A percentile compares a stretch with the other conserved stretches of the same genome.
phyloP scores from a whole-genome alignment of 1,140 invertebrate genomes.

The Zaprionus ghesquierei region DNA sequence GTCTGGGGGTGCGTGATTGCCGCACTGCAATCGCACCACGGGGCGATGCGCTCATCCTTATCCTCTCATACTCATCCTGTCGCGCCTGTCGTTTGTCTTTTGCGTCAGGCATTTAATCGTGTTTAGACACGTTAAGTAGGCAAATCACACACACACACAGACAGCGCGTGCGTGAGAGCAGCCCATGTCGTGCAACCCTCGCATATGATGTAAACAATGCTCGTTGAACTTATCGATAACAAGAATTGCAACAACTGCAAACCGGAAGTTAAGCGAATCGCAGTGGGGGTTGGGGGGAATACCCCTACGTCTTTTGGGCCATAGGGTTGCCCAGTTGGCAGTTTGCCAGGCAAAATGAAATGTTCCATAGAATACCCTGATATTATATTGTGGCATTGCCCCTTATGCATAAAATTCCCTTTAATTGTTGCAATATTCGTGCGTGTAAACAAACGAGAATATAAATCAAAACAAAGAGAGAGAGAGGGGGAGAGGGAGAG shows the following conservation, averaged over 20 bases:
- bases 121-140: slow-evolving; percentile 38
- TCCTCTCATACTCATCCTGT: background rate
- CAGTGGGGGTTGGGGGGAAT: background rate
- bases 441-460: slow-evolving; percentile 17
- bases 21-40: background rate
- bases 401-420: background rate
- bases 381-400: background rate
- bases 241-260: background rate
- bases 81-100: background rate
- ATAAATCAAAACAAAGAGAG: background rate
- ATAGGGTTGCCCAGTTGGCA: background rate
- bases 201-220: background rate
- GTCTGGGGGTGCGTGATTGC: slow-evolving; percentile 1
- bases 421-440: slow-evolving; percentile 30
- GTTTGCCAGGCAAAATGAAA: background rate
- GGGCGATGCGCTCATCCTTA: background rate
- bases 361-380: background rate
- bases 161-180: background rate
- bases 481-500: background rate
- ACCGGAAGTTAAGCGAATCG: slow-evolving; percentile 31
- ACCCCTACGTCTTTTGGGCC: background rate
- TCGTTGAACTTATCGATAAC: slow-evolving; percentile 40
- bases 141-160: slow-evolving; percentile 2
- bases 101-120: slow-evolving; percentile 34
- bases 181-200: background rate